Percentiles rank a stretch among this genome's conserved stretches.
These are phyloP conservation scores for Aricia agestis DNA, from an alignment of 1,140 invertebrate species.

Conservation along the genomic window DNA sequence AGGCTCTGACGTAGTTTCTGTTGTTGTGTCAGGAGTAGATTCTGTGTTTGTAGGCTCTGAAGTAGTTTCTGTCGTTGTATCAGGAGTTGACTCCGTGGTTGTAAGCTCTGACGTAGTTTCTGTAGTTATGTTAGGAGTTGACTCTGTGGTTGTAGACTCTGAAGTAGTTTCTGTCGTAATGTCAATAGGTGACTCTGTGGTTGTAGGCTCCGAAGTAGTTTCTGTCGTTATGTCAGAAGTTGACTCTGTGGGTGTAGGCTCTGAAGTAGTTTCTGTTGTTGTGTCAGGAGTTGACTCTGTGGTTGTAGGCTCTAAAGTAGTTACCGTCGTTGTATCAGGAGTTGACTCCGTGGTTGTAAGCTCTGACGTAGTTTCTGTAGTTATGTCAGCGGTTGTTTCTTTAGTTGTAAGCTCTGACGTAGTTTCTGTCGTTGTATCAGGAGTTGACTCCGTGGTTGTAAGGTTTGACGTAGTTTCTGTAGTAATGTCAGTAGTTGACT, in stretches of 20 bases:
- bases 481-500: slow-evolving; percentile 5
- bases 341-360: neutral
- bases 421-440: slow-evolving; percentile 6
- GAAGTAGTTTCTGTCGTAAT: neutral
- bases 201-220: neutral
- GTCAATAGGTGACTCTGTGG: neutral
- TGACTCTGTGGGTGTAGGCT: neutral
- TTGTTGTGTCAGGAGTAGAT: neutral
- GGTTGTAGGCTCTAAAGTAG: slow-evolving; percentile 4
- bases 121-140: neutral
- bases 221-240: neutral
- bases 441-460: neutral
- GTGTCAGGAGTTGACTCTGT: neutral
- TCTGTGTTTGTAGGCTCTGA: neutral
- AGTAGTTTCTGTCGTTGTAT: neutral
- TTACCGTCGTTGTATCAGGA: neutral
- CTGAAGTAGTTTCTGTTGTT: neutral
- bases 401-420: slow-evolving; percentile 4
- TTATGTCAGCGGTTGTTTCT: neutral
- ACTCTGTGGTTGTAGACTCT: neutral
- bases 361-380: slow-evolving; percentile 7
- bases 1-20: neutral
- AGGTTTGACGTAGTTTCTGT: slow-evolving; percentile 8
- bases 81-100: neutral
- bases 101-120: neutral